phyloP scores from a whole-genome alignment of 2,113 vertebrate species.

The Bubo blakistoni region DNA sequence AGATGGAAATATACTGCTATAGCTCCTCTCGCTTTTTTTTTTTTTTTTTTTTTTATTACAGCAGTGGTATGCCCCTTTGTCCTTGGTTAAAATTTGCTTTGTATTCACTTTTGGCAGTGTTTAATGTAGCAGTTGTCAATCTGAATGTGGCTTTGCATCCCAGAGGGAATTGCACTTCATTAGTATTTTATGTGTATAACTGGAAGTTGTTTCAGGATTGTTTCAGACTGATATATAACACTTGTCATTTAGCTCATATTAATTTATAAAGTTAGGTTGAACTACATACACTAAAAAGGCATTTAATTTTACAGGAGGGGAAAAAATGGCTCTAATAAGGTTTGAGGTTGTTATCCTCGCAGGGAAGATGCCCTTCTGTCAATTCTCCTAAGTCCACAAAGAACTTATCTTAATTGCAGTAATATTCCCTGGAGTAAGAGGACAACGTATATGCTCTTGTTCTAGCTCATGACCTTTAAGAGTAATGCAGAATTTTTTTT shows the following conservation, averaged over 20 bases:
- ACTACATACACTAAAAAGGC: not conserved
- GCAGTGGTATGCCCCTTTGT: not conserved
- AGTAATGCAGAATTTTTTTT: not conserved
- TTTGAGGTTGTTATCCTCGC: not conserved
- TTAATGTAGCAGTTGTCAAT: conserved; percentile 21
- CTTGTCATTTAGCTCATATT: not conserved
- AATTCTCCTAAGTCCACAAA: not conserved
- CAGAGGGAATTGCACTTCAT: not conserved
- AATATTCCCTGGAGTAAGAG: not conserved
- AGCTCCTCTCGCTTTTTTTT: not conserved
- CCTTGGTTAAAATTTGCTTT: conserved; percentile 48
- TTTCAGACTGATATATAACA: not conserved
- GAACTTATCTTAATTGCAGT: not conserved
- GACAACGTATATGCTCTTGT: not conserved
- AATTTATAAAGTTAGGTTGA: not conserved
- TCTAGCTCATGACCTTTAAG: not conserved
- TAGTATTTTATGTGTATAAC: not conserved
- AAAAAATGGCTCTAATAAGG: not conserved
- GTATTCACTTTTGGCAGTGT: conserved; percentile 25
- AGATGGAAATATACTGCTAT: not conserved
- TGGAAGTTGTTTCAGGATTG: not conserved
- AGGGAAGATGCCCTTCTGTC: not conserved
- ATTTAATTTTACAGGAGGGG: not conserved
- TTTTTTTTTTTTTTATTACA: not conserved
- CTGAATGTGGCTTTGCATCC: not conserved